phyloP scores from a whole-genome alignment of 2,797 vertebrate species.

The Alcedo atthis region DNA sequence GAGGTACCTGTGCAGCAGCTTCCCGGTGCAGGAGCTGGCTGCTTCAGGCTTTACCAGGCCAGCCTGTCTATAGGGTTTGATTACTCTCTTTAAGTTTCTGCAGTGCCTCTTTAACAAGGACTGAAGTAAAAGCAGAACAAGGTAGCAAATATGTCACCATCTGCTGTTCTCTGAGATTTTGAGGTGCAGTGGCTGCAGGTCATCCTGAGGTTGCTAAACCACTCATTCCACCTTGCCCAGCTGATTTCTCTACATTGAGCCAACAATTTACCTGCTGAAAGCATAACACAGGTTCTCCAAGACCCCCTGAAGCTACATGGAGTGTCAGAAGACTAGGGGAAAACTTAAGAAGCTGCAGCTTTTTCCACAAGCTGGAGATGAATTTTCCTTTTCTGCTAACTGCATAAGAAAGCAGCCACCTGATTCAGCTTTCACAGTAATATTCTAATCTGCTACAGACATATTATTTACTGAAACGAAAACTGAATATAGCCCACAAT shows the following conservation, averaged over 20 bases:
- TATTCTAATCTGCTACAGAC: not conserved
- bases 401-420: not conserved
- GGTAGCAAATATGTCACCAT: not conserved
- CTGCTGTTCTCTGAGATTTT: not conserved
- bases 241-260: not conserved
- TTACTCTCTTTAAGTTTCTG: not conserved
- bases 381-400: not conserved
- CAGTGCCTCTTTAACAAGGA: not conserved
- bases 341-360: not conserved
- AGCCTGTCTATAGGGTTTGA: not conserved
- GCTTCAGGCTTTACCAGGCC: not conserved
- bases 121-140: not conserved
- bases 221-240: not conserved
- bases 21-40: not conserved
- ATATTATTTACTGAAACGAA: not conserved
- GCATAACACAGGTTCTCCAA: not conserved
- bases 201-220: not conserved
- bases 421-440: not conserved
- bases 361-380: not conserved
- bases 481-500: not conserved
- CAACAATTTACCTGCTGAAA: not conserved
- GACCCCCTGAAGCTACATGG: not conserved
- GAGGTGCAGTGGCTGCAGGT: not conserved
- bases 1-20: not conserved
- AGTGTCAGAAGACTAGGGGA: not conserved